Evolutionary conservation across 2,888 invertebrate genomes (phyloP), one percentile per base, ranked within the genome.

Genomic region (Pristionchus fissidentatus): DNA sequence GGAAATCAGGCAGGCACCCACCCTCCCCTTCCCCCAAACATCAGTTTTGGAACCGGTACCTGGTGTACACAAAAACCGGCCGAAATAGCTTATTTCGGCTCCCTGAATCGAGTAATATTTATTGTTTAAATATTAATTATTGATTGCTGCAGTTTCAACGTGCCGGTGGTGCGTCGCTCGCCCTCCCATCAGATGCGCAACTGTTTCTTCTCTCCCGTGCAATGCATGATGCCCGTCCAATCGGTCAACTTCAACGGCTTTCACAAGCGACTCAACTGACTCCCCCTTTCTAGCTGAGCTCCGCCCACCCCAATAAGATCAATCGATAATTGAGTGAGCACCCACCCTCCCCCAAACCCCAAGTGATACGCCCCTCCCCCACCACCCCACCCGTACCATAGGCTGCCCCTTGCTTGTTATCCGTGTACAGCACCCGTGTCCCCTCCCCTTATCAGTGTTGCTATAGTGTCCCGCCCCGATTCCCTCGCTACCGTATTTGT

Each of bases 151-250:
- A 77, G 75, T 32, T 77, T 49, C 75, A 70, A 70, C 70, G 41
- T 70, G 41, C 75, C 75, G 19, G 75, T 77, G 19, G 75, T 77
- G 35, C 81, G 85, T 43, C 85, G 85, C 22, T 75, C 85, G 35
- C 75, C 75, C 46, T 77, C 75, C 4, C 84, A 84, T 29, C 41
- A 35, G 32, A 82, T 84, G 52, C 62, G 85, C 13, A 85, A 85
- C 77, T 85, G 85, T 60, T 85, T 83, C 83, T 75, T 85, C 43
- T 81, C 82, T 15, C 85, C 85, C 75, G 84, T 85, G 1, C 85
- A 85, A 49, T 85, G 85, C 78, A 84, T 84, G 66, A 79, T 85
- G 35, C 85, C 85, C 80, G 83, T 84, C 43, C 79, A 80, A 32
- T 41, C 78, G 2, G 84, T 84, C 77, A 83, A 84, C 75, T 77